Base-by-base conservation (phyloP, 2,797 vertebrate species). In the Xiphorhynchus erythropygius region DNA sequence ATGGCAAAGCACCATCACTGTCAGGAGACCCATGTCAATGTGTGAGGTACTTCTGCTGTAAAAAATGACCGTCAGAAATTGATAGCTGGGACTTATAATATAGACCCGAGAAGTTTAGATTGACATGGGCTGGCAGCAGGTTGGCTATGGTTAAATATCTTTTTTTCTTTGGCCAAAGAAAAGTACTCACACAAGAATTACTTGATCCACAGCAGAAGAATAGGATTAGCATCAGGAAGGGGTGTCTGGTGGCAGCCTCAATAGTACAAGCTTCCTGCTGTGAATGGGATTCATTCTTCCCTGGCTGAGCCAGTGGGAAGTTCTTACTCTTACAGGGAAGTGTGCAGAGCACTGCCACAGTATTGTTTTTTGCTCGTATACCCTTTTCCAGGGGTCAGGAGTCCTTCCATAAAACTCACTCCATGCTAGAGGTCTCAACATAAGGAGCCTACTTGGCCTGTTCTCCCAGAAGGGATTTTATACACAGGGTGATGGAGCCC, bases 201-300 rank as follows among this genome's bases (percentile, higher is more conserved):
- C 86, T 92, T 85, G 84, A 91, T 96, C 77, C 13, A 7, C 77
- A 78, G 93, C 76, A 96, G 94, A 90, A 96, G 92, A 96, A 93
- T 77, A 94, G 97, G 91, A 96, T 94, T 96, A 96, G 50, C 60
- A 49, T 80, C 84, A 91, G 93, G 95, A 96, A 94, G 73, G 85
- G 82, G 93, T 85, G 77, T 92, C 69, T 91, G 77, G 93, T 92
- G 88, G 93, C 92, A 70, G 71, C 76, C 90, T 81, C 68, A 47
- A 1, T 2, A 46, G 41, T 22, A 17, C 2, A 1, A 78, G 73
- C 49, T 83, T 52, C n/a, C 11, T 3, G 70, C 67, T 71, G 81
- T 96, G 93, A 94, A 94, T 90, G 76, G 83, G 53, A 93, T 55
- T 59, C 93, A 89, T 93, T 95, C 93, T 93, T 91, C 44, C 75